Evolutionary conservation across 1,140 invertebrate genomes (phyloP).

Genomic region (Drosophila dunni): DNA sequence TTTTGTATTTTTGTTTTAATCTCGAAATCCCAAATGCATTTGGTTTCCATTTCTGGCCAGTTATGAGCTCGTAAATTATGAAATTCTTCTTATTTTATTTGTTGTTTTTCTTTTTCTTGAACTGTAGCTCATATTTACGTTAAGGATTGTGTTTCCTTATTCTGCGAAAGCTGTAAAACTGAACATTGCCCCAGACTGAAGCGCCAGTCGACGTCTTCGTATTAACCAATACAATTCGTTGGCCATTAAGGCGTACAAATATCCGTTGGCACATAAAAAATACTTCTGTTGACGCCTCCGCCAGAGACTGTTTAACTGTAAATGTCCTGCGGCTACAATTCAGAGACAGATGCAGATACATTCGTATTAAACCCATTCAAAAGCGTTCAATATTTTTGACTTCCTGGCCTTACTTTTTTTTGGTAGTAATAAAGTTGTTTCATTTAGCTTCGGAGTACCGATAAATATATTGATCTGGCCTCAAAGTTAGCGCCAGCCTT

Average conservation of each 20-base stretch:
- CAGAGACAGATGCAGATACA: neutral
- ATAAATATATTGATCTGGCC: conserved; percentile 24
- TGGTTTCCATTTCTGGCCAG: conserved; percentile 58
- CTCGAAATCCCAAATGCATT: conserved; percentile 11
- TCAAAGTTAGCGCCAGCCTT: conserved; percentile 61
- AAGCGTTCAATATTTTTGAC: conserved; percentile 47
- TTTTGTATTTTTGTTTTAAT: neutral
- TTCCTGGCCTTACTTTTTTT: conserved; percentile 4
- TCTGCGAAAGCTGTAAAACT: conserved; percentile 78
- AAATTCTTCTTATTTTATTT: conserved; percentile 15
- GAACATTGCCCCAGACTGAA: conserved; percentile 29
- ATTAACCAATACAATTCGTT: conserved; percentile 50
- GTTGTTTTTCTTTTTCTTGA: neutral
- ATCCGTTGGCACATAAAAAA: conserved; percentile 77
- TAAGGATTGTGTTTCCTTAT: conserved; percentile 69
- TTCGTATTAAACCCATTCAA: conserved; percentile 33
- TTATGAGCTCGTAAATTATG: conserved; percentile 80
- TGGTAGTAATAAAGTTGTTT: conserved; percentile 69
- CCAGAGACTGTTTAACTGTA: conserved; percentile 39
- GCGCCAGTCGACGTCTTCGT: conserved; percentile 50
- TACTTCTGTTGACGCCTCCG: conserved; percentile 69
- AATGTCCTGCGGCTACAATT: conserved; percentile 57
- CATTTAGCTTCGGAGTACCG: conserved; percentile 51
- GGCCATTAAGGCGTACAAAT: conserved; percentile 44
- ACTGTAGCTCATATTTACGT: conserved; percentile 32